Conservation (phyloP, 2,888 invertebrate genomes). For the Neoitamus cyanurus region DNA sequence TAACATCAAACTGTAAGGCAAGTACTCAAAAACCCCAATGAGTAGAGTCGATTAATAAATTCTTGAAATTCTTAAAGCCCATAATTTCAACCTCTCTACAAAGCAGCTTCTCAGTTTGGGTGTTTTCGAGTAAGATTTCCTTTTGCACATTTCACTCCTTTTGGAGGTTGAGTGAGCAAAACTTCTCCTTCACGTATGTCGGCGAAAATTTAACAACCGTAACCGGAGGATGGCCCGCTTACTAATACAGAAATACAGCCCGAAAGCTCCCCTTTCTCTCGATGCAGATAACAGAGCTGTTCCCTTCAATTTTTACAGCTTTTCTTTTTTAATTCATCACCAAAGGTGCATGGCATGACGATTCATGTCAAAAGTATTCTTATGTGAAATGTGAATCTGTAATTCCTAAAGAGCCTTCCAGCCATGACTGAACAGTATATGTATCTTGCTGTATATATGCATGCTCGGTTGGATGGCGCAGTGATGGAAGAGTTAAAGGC, state of each 20-base stretch:
- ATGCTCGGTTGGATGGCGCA: not conserved
- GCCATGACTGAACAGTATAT: not conserved
- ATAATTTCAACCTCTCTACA: not conserved
- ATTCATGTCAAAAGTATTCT: conserved; percentile 32
- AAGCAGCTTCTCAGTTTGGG: no score
- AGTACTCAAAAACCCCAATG: not conserved
- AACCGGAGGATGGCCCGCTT: not conserved
- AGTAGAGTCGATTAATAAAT: conserved; percentile 35
- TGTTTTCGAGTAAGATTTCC: not conserved
- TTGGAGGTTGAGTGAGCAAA: not conserved
- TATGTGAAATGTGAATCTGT: conserved; percentile 32
- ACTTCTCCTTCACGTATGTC: not conserved
- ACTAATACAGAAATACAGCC: not conserved
- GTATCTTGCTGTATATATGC: not conserved
- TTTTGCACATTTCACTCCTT: not conserved
- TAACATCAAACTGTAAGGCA: not conserved
- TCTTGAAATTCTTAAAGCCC: conserved; percentile 11
- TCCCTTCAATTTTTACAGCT: not conserved
- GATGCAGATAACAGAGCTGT: not conserved
- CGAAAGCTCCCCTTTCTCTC: not conserved
- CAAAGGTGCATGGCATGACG: conserved; percentile 41
- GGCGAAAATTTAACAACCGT: not conserved
- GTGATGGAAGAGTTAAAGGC: conserved; percentile 39
- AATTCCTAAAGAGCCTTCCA: conserved; percentile 23
- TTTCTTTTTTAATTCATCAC: conserved; percentile 42